A percentile compares a stretch with the other conserved stretches of the same genome.
Evolutionary conservation across 2,888 invertebrate species (phyloP).

Genomic region (Aporophyla nigra): DNA sequence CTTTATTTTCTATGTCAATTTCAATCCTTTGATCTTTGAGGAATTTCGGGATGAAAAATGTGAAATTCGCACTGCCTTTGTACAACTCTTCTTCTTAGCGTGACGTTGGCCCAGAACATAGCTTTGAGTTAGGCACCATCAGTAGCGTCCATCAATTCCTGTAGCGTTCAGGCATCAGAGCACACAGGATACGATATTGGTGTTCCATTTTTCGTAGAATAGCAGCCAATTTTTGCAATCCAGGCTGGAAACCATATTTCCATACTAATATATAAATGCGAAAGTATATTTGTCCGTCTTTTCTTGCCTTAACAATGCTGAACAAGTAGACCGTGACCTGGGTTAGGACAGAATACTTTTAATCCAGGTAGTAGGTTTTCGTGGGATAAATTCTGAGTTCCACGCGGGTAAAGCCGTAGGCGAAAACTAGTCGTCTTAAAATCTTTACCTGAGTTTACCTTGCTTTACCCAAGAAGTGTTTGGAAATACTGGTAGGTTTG

Average conservation of each 20-base stretch:
- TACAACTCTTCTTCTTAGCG: background rate
- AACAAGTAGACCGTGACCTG: background rate
- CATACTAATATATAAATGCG: background rate
- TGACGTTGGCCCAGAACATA: background rate
- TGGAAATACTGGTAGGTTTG: background rate
- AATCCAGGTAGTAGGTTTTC: too few species aligned
- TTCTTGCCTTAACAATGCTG: too few species aligned
- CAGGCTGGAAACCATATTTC: background rate
- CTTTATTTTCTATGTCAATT: constrained; percentile 4
- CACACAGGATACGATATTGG: background rate
- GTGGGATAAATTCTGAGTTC: background rate
- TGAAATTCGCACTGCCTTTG: background rate
- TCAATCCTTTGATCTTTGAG: constrained; percentile 5
- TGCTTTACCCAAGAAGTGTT: too few species aligned
- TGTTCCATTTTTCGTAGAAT: background rate
- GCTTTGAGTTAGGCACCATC: background rate
- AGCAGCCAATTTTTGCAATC: background rate
- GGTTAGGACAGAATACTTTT: too few species aligned
- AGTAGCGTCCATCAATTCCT: background rate
- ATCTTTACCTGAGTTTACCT: background rate
- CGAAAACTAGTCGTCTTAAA: background rate
- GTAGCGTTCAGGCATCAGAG: background rate
- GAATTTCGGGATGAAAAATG: background rate
- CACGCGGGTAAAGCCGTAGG: too few species aligned
- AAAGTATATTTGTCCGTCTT: too few species aligned